Base-by-base conservation (phyloP, 1,140 invertebrate species). In the Anadara kagoshimensis region DNA sequence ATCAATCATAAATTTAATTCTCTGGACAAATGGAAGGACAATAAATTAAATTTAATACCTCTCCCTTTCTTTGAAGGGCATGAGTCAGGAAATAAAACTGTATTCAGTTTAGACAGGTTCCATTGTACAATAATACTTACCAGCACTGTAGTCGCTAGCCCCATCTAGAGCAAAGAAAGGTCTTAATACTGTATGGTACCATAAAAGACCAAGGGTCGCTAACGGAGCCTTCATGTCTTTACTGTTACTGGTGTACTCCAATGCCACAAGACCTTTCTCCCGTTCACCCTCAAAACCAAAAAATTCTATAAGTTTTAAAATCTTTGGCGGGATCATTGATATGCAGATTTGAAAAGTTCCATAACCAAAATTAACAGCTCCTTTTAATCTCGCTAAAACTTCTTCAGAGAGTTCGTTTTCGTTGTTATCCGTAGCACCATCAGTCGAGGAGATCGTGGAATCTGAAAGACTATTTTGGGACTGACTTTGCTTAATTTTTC, bases 131-230 rank as follows among this genome's bases (percentile, higher is more conserved):
- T 47, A n/a, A 18, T 22, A 64, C 63, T 69, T 76, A 85, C 86
- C 93, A 22, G 92, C 92, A 79, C 90, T 85, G 56, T 76, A 83
- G 0, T 92, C 90, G 81, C 93, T 92, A 29, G 85, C 89, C 2
- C 93, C 93, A 81, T 94, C 93, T 11, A 94, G 86, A 1, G 92
- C 92, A 80, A 93, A 94, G 84, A 94, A 94, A 44, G 93, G 93
- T 43, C 92, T 88, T 1, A 94, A 91, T 41, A 94, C 93, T 2
- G 93, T 94, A 78, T 94, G 93, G 83, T 94, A 94, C 93, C 93
- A 94, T 41, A 94, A 83, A 49, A 94, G 84, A 0, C 92, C 91
- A 70, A 94, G 90, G 91, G 92, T 92, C 10, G 93, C 93, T 45
- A 94, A 86, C 8, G 93, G 93, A 24, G 93, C 93, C 64, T 93